Evolutionary conservation across 2,888 invertebrate genomes (phyloP), one percentile per base, ranked within the genome.

Genomic region (Apeira syringaria): DNA sequence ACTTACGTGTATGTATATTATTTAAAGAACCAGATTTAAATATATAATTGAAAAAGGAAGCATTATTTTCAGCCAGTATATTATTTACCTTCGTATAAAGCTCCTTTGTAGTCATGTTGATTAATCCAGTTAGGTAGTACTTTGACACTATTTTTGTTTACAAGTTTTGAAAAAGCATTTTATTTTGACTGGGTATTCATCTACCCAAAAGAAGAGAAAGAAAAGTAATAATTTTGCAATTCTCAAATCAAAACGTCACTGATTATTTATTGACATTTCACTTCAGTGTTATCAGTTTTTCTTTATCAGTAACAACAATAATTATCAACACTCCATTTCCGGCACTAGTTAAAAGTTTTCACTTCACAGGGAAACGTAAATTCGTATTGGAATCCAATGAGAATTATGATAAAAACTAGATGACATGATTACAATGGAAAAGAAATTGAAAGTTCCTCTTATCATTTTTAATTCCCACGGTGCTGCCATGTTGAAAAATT

Each of bases 21-120:
- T n/a, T n/a, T n/a, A n/a, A n/a, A n/a, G n/a, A n/a, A n/a, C n/a
- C n/a, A n/a, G n/a, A n/a, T 3, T 8, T n/a, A 12, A 6, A 28
- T 15, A 28, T 13, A 12, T 18, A 17, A 39, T 10, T 22, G 26
- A 31, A 25, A 31, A 34, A 39, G 13, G 13, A 24, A 15, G 15
- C 20, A 28, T 39, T 34, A 18, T 33, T 45, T 45, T 31, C n/a
- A 9, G 39, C 12, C 37, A 42, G 42, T 48, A 29, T 46, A 29
- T 46, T 44, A 52, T 52, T 74, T 83, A 90, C 90, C 90, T 90
- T 88, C 9, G 91, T 90, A 51, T 89, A 91, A 1, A 91, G 68
- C 68, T 91, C 90, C 72, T 90, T 91, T 41, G 91, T 90, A 37
- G 91, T 91, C 91, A 91, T 91, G 5, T 20, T 4, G 7, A 3